Base-by-base conservation (phyloP, 2,797 vertebrate genomes). In the Leuciscus waleckii region DNA sequence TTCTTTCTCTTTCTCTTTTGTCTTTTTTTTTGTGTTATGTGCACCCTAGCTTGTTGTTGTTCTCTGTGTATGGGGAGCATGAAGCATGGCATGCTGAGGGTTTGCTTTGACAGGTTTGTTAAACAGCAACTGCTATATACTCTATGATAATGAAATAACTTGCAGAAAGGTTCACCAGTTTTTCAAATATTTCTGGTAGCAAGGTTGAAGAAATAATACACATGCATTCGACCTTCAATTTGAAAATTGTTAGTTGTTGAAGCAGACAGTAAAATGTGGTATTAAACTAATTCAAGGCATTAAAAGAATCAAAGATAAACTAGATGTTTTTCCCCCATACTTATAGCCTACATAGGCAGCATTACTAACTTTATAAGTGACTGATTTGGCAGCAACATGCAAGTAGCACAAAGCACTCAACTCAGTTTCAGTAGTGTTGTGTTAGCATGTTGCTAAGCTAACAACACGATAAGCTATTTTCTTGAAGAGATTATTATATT, bases 1-100 rank as follows among this genome's bases (percentile, higher is more conserved):
- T 70, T 65, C 61, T 83, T 81, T 86, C 81, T 82, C 65, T 68
- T 54, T 75, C 82, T 87, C 70, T 79, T 73, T 74, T 68, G 65
- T 81, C 46, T 65, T 54, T 76, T 65, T 73, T 68, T 89, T 7
- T 70, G 32, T 81, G 68, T 61, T 82, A 16, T 35, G 63, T 61
- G 43, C 78, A 43, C 37, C 68, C 39, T 63, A 78, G 26, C 75
- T 65, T 54, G 17, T 73, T 77, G 1, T 78, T 23, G 6, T 71
- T 56, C 51, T 65, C 23, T 68, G 58, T 84, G 61, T 69, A 37
- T 43, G 7, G 29, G 63, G 29, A 2, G 56, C 67, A 49, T 75
- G 41, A 70, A 54, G 76, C 54, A 79, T 79, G 85, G 35, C 70
- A n/a, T 51, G 56, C 82, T 29, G 5, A 84, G 76, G 69, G 39